Evolutionary conservation across 2,888 invertebrate species (phyloP), one percentile per base, ranked within the genome.

Genomic region (Cataglyphis rosenhaueri): DNA sequence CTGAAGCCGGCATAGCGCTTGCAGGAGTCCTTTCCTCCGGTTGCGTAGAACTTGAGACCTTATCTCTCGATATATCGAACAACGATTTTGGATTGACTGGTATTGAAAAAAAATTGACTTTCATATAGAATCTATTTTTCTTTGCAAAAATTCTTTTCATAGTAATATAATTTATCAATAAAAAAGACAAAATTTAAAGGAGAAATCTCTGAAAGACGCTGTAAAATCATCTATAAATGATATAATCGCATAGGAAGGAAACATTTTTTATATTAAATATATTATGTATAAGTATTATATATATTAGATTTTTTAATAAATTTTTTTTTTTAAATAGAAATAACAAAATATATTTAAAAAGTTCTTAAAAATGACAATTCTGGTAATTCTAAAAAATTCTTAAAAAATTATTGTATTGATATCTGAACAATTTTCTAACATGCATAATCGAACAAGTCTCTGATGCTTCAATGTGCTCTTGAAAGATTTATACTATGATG

Each of bases 31-130:
- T 94, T 32, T 81, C 89, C 74, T 92, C 92, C 3, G 91, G 90
- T 4, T 86, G 75, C 41, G 82, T 90, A 65, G 85, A 89, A 59
- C 83, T 88, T 18, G 15, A 81, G 29, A 84, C 62, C 10, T 71
- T 93, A 15, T 48, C 71, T 41, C 61, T 94, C n/a, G 90, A 93
- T 73, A 76, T 92, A 21, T 92, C 93, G 2, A 94, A 93, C 84
- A 94, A 94, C 83, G 82, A 92, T 61, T 89, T 94, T 10, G 92
- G 93, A 48, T 64, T 88, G 5, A 86, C 87, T 25, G 92, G 94
- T 93, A 83, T 85, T 44, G 62, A 38, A 18, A 57, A 0, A n/a
- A 66, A 25, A 15, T 75, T 3, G 1, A 10, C 2, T 38, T 12
- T 15, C 29, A n/a, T 59, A 59, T 48, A 48, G 1, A 48, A 29